Conservation (phyloP, 2,888 invertebrate species). For the Octonoba sinensis region DNA sequence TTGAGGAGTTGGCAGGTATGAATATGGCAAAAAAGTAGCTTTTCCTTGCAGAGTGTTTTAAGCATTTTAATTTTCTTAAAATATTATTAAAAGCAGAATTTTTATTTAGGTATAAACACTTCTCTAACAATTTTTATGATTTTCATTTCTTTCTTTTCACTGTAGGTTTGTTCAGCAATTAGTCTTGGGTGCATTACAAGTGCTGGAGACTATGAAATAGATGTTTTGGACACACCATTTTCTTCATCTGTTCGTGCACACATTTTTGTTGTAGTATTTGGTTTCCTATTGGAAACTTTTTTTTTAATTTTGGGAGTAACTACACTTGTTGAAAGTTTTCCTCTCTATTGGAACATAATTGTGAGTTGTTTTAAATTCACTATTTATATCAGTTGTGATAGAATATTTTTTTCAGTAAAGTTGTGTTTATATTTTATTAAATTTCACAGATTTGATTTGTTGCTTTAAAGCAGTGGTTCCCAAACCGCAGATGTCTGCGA, state of each 20-base stretch:
- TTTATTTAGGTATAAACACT: not conserved
- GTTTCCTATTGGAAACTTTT: conserved; percentile 80
- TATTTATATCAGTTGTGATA: not conserved
- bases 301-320: conserved; percentile 85
- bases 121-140: conserved; percentile 10
- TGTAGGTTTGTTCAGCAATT: conserved; percentile 80
- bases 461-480: too few relatives aligned
- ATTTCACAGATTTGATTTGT: too few relatives aligned
- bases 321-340: conserved; percentile 83
- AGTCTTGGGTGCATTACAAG: conserved; percentile 82
- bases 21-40: not conserved
- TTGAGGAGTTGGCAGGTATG: too few relatives aligned
- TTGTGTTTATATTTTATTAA: not conserved
- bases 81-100: not conserved
- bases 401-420: not conserved
- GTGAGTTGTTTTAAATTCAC: too few relatives aligned
- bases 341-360: conserved; percentile 84
- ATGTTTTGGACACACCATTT: conserved; percentile 83
- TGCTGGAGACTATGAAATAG: conserved; percentile 82
- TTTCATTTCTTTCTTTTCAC: conserved; percentile 63
- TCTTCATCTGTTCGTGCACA: conserved; percentile 82
- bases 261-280: conserved; percentile 83
- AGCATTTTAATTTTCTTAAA: not conserved
- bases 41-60: not conserved
- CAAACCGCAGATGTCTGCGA: too few relatives aligned